Conservation (phyloP, 92 coral and sea anemone genomes). For the Zoanthus sansibaricus region DNA sequence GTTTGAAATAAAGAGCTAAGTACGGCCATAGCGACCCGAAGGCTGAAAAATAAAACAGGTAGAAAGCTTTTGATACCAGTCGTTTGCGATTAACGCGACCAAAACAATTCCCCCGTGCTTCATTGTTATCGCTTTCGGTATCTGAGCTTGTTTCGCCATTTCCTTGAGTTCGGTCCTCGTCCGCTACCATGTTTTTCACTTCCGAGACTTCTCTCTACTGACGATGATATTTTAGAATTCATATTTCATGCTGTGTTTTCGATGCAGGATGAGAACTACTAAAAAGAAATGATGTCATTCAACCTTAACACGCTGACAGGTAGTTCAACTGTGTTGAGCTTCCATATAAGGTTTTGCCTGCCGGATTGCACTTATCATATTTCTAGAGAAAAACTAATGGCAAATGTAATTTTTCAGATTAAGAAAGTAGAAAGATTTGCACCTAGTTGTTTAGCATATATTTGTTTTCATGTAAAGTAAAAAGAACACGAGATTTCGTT, state of each 20-base stretch:
- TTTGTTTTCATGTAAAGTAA: too few relatives aligned
- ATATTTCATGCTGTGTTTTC: slow-evolving; percentile 17
- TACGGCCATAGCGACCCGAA: slow-evolving; percentile 98
- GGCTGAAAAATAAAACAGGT: slow-evolving; percentile 95
- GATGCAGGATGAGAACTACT: not conserved
- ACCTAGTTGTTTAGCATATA: too few relatives aligned
- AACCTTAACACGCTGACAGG: slow-evolving; percentile 23
- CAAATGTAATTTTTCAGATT: too few relatives aligned
- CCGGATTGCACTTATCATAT: too few relatives aligned
- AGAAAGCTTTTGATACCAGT: slow-evolving; percentile 96
- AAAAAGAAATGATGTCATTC: slow-evolving; percentile 51
- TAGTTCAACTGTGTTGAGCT: slow-evolving; percentile 8
- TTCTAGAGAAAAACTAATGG: too few relatives aligned
- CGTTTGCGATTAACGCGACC: slow-evolving; percentile 83
- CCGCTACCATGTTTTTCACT: slow-evolving; percentile 19
- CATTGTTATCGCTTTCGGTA: not conserved
- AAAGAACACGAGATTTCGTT: too few relatives aligned
- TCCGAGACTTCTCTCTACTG: not conserved
- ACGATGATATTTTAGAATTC: not conserved
- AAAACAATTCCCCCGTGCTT: slow-evolving; percentile 56
- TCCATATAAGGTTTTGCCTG: slow-evolving; percentile 29
- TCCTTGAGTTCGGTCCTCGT: not conserved
- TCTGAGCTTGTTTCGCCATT: not conserved
- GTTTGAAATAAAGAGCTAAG: slow-evolving; percentile 93
- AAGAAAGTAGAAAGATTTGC: too few relatives aligned